A percentile compares a stretch with the other conserved stretches of the same genome.
These are phyloP conservation scores for Coenonympha arcania DNA, from an alignment of 2,888 invertebrate genomes.

Conservation along the genomic window DNA sequence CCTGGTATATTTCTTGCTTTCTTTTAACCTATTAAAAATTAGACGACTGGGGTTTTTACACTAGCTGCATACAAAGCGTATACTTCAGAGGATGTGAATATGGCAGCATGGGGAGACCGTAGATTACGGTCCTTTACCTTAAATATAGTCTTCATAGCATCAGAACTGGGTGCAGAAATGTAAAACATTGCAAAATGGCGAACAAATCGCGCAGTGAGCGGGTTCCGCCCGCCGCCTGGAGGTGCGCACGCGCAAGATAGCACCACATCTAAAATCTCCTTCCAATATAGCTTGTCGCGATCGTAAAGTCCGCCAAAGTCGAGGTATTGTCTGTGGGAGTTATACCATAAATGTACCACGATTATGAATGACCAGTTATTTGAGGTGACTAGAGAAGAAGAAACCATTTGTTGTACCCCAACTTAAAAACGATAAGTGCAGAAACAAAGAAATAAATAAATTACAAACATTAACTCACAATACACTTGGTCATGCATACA, in stretches of 20 bases:
- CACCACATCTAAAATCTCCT: conserved; percentile 87
- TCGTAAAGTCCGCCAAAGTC: conserved; percentile 90
- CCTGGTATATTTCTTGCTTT: too few species aligned
- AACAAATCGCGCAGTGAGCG: conserved; percentile 86
- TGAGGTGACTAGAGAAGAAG: too few species aligned
- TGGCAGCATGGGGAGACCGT: too few species aligned
- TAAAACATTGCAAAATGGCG: conserved; percentile 91
- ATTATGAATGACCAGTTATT: too few species aligned
- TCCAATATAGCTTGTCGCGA: conserved; percentile 91
- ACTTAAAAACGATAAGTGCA: too few species aligned
- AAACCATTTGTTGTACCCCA: too few species aligned
- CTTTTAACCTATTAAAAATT: too few species aligned
- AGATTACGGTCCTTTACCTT: conserved; percentile 53
- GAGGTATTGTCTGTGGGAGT: conserved; percentile 75
- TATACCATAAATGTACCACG: neutral
- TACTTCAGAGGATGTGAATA: neutral
- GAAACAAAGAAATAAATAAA: too few species aligned
- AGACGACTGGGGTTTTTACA: too few species aligned
- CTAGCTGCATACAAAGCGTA: too few species aligned
- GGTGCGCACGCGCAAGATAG: conserved; percentile 90
- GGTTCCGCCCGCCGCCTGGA: conserved; percentile 92
- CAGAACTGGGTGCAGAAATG: conserved; percentile 85
- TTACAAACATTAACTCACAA: too few species aligned
- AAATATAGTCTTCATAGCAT: conserved; percentile 85
- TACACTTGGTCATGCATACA: too few species aligned